These are phyloP conservation scores for Oophaga pumilio DNA, from an alignment of 2,113 vertebrate genomes.

Conservation along the genomic window DNA sequence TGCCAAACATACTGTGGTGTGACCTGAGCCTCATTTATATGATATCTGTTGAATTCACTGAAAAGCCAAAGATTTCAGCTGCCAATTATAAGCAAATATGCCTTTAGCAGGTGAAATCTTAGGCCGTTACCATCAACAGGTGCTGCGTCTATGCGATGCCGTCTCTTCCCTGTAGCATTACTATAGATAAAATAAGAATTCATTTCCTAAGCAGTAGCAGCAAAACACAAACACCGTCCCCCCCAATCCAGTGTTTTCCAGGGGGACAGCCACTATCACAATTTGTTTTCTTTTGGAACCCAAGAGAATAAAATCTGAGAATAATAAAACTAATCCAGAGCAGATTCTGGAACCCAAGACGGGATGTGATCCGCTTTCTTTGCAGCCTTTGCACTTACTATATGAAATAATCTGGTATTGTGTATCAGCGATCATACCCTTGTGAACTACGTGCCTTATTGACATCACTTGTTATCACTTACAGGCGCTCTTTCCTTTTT, in stretches of 20 bases:
- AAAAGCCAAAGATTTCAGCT: too few species aligned
- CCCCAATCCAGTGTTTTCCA: background rate
- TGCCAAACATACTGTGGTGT: too few species aligned
- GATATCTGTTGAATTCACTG: too few species aligned
- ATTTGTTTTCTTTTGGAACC: background rate
- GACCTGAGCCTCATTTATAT: too few species aligned
- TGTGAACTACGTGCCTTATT: background rate
- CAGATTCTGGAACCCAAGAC: background rate
- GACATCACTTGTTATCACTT: background rate
- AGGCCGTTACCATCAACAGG: too few species aligned
- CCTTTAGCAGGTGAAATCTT: too few species aligned
- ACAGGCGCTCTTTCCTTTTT: constrained; percentile 6
- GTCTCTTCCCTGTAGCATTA: background rate
- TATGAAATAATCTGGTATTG: background rate
- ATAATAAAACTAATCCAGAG: background rate
- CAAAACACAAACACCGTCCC: background rate
- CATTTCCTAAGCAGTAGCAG: background rate
- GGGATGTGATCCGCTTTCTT: too few species aligned
- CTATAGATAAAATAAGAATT: background rate
- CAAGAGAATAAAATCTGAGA: background rate
- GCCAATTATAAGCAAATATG: too few species aligned
- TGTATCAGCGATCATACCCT: background rate
- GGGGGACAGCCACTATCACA: background rate
- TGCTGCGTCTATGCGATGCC: background rate
- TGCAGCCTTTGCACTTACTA: background rate